These are phyloP conservation scores for Drosophila ironensis DNA, from an alignment of 1,140 invertebrate species.

Conservation along the genomic window DNA sequence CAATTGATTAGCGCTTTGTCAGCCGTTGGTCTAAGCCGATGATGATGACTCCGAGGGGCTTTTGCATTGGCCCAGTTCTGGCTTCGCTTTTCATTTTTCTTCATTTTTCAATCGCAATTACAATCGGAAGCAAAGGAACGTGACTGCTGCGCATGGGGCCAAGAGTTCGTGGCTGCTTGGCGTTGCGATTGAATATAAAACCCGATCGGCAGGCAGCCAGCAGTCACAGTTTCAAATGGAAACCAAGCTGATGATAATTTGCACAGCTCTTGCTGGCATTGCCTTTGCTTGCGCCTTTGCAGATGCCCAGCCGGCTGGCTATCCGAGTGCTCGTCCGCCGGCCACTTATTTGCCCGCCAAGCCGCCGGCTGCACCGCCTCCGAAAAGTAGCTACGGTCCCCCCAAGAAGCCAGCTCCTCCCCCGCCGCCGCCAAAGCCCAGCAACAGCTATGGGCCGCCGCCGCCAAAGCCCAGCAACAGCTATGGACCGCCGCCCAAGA, in stretches of 20 bases:
- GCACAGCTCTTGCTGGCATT: slow-evolving; percentile 5
- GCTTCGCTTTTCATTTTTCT: slow-evolving; percentile 1
- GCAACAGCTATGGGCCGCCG: slow-evolving; percentile 43
- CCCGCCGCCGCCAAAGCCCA: slow-evolving; percentile 18
- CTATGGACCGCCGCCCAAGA: slow-evolving; percentile 48
- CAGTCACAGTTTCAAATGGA: slow-evolving; percentile 26
- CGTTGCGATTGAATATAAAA: slow-evolving; percentile 54
- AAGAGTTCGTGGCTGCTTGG: slow-evolving; percentile 29
- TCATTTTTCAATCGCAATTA: slow-evolving; percentile 30
- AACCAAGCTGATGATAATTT: slow-evolving; percentile 45
- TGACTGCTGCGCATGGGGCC: slow-evolving; percentile 30
- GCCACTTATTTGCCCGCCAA: slow-evolving; percentile 55
- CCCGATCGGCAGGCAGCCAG: neutral
- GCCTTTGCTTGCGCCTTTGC: neutral
- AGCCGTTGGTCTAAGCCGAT: slow-evolving; percentile 33
- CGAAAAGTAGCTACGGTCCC: slow-evolving; percentile 13
- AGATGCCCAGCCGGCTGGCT: slow-evolving; percentile 46
- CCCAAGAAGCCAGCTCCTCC: slow-evolving; percentile 23
- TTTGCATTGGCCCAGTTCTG: slow-evolving; percentile 56
- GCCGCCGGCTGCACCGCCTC: slow-evolving; percentile 25
- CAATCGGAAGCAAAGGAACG: slow-evolving; percentile 36
- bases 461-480: slow-evolving; percentile 40
- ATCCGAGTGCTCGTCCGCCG: slow-evolving; percentile 55
- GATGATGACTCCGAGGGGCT: slow-evolving; percentile 15
- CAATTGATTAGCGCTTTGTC: slow-evolving; percentile 67